These are phyloP conservation scores for Sylvicapra grimmia DNA, from an alignment of 2,113 vertebrate genomes.

Conservation along the genomic window DNA sequence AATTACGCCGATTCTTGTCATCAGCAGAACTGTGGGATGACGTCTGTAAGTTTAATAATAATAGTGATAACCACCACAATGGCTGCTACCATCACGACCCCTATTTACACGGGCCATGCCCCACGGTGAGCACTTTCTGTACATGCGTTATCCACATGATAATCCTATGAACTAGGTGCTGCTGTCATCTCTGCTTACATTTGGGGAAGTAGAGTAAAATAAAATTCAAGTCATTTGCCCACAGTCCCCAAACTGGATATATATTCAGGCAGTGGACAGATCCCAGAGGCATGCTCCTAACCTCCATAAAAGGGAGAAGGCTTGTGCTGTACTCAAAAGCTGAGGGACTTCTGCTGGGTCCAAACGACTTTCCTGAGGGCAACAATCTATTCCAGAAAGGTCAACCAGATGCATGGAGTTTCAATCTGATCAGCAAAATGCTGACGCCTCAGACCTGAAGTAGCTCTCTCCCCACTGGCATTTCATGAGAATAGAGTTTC, in stretches of 20 bases:
- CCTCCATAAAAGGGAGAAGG: neutral
- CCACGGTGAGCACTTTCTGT: neutral
- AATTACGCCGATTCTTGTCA: conserved; percentile 84
- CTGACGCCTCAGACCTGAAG: neutral
- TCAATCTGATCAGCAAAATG: neutral
- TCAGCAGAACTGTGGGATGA: conserved; percentile 83
- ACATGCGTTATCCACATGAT: neutral
- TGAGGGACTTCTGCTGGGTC: neutral
- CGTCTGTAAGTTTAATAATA: conserved; percentile 78
- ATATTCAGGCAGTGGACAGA: neutral
- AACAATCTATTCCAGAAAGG: neutral
- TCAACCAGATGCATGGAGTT: neutral
- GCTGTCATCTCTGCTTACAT: neutral
- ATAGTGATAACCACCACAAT: conserved; percentile 38
- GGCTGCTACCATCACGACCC: neutral
- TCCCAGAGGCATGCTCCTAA: neutral
- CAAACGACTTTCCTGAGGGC: neutral
- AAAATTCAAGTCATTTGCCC: neutral
- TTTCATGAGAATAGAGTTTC: neutral
- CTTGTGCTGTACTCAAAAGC: neutral
- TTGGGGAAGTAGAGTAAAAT: neutral
- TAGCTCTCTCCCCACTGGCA: neutral
- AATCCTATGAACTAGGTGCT: neutral
- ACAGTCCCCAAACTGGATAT: neutral
- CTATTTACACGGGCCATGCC: neutral